Evolutionary conservation across 2,113 vertebrate species (phyloP), one percentile per base, ranked within the genome.

Genomic region (Podiceps cristatus): DNA sequence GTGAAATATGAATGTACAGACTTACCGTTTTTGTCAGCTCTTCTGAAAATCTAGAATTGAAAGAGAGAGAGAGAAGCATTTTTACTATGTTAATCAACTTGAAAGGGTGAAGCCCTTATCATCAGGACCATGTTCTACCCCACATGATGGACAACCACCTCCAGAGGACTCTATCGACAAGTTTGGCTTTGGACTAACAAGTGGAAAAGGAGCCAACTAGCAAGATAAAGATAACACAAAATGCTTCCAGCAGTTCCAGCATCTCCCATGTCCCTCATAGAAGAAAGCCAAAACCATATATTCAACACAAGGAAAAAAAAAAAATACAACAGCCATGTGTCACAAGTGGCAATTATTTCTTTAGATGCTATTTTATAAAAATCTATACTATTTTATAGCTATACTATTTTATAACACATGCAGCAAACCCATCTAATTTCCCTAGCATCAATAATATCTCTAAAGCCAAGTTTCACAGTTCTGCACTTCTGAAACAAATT

Each of bases 11-110:
- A 92, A 74, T 3, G 28, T 28, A 45, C 12, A 53, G 55, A 98
- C 98, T 98, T 94, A 98, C 98, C 98, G 29, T 98, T 98, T 97
- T 98, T 98, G 97, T 98, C 98, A 7, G 98, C 98, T 33, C 98
- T 98, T 78, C 98, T 98, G 97, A 98, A 98, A 96, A 98, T 98
- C 98, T 98, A 75, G 84, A 94, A 97, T 90, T 66, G 82, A 96
- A 96, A 96, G 19, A 96, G 87, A 97, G 64, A 97, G 64, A 97
- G 23, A 97, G 24, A 98, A 50, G n/a, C 2, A 2, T 23, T n/a
- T 92, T 97, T 69, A 97, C 9, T 63, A 4, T 13, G 35, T 4
- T 82, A 58, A 49, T 62, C 7, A 1, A 7, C 49, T 28, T 0
- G 28, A 64, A 83, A 10, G 7, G 16, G 3, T n/a, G 47, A 90